Evolutionary conservation across 1,140 invertebrate species (phyloP).

Genomic region (Drosophila obscura): DNA sequence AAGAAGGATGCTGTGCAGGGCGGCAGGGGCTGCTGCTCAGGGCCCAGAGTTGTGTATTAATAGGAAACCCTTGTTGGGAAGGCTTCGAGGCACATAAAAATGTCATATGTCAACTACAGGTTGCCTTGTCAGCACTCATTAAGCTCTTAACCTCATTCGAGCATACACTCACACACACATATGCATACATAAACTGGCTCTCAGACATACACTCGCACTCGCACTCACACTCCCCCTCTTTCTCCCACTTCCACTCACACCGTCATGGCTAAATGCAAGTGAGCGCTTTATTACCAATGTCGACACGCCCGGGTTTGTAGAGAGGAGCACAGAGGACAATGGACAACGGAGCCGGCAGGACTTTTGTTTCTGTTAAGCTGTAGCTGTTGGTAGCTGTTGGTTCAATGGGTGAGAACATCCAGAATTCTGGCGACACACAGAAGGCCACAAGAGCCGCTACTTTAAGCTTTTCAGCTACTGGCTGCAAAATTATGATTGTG

Average conservation of each 20-base stretch:
- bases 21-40: not conserved
- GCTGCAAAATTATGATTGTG: conserved; percentile 56
- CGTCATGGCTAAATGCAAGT: conserved; percentile 59
- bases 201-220: conserved; percentile 4
- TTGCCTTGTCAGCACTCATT: conserved; percentile 71
- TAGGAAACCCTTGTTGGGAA: conserved; percentile 69
- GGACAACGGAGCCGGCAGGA: conserved; percentile 24
- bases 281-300: conserved; percentile 78
- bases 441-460: not conserved
- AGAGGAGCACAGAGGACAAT: conserved; percentile 15
- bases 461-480: conserved; percentile 22
- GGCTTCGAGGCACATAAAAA: conserved; percentile 69
- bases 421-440: not conserved
- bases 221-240: not conserved
- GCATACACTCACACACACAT: conserved; percentile 24
- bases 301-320: conserved; percentile 49
- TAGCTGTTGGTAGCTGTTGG: too few species aligned
- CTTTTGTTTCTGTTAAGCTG: conserved; percentile 38
- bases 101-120: conserved; percentile 78
- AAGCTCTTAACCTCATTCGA: conserved; percentile 78
- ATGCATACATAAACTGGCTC: conserved; percentile 8
- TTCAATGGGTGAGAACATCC: too few species aligned
- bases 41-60: conserved; percentile 49
- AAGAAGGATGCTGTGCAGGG: too few species aligned
- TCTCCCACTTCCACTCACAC: conserved; percentile 2